Evolutionary conservation across 2,797 vertebrate genomes (phyloP).

Genomic region (Denticeps clupeoides): DNA sequence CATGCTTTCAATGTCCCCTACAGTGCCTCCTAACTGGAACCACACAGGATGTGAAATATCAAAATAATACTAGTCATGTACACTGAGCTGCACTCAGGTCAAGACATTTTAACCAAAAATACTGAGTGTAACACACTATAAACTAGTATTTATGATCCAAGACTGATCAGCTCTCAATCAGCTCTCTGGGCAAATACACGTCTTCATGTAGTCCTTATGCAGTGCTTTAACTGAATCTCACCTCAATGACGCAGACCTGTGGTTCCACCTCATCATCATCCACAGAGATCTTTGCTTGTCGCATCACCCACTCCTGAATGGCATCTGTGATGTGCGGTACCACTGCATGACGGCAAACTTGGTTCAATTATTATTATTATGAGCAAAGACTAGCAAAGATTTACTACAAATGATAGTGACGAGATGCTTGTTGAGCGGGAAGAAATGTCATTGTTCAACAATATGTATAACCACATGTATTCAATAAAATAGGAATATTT

Average conservation of each 20-base stretch:
- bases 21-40: constrained; percentile 66
- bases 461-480: no score
- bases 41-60: no score
- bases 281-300: constrained; percentile 67
- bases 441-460: no score
- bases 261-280: constrained; percentile 71
- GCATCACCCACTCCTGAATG: constrained; percentile 77
- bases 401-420: no score
- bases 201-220: not conserved
- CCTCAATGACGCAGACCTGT: constrained; percentile 81
- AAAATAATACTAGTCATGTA: no score
- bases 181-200: no score
- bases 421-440: no score
- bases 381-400: not conserved
- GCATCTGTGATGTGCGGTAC: constrained; percentile 80
- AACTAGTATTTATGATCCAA: not conserved
- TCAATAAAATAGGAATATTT: no score
- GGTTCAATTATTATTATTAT: not conserved
- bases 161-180: not conserved
- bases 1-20: constrained; percentile 80
- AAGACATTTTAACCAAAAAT: no score
- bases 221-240: constrained; percentile 21
- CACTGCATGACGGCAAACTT: constrained; percentile 40
- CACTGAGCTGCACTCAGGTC: no score
- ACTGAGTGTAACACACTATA: not conserved